phyloP scores from a whole-genome alignment of 2,113 vertebrate genomes.

The Oryzias javanicus region DNA sequence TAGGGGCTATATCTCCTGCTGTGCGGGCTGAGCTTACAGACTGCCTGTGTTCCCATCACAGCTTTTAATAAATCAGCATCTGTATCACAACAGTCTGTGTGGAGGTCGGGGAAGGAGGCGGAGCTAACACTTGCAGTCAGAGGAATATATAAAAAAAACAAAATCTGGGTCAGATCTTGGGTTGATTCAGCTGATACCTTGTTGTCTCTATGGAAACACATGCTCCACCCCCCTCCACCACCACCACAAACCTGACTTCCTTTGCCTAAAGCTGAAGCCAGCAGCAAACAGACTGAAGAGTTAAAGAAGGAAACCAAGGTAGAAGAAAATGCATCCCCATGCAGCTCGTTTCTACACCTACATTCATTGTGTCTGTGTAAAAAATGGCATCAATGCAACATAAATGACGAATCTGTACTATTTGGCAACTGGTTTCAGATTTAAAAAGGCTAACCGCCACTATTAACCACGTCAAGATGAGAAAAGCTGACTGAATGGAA shows the following conservation, averaged over 20 bases:
- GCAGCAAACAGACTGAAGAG: constrained; percentile 30
- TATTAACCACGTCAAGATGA: no score
- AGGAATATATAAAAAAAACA: background rate
- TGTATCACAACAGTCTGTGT: constrained; percentile 22
- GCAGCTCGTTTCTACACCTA: no score
- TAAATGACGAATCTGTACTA: no score
- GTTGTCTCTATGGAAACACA: constrained; percentile 67
- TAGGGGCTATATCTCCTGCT: constrained; percentile 36
- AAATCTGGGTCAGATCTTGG: constrained; percentile 71
- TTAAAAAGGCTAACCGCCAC: no score
- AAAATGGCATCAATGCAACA: no score
- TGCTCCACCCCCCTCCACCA: constrained; percentile 35
- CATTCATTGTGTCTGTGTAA: no score
- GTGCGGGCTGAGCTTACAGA: constrained; percentile 12
- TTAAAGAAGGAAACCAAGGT: constrained; percentile 1
- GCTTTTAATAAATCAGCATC: constrained; percentile 29
- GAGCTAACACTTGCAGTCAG: constrained; percentile 39
- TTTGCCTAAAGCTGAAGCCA: constrained; percentile 52
- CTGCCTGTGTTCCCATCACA: constrained; percentile 18
- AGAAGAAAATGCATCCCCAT: background rate
- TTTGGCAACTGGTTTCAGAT: no score
- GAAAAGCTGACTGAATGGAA: no score
- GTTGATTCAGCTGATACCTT: constrained; percentile 65
- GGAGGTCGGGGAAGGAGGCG: constrained; percentile 18
- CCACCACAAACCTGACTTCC: constrained; percentile 54